Evolutionary conservation across 1,140 invertebrate genomes (phyloP).

Genomic region (Hylaeus anthracinus): DNA sequence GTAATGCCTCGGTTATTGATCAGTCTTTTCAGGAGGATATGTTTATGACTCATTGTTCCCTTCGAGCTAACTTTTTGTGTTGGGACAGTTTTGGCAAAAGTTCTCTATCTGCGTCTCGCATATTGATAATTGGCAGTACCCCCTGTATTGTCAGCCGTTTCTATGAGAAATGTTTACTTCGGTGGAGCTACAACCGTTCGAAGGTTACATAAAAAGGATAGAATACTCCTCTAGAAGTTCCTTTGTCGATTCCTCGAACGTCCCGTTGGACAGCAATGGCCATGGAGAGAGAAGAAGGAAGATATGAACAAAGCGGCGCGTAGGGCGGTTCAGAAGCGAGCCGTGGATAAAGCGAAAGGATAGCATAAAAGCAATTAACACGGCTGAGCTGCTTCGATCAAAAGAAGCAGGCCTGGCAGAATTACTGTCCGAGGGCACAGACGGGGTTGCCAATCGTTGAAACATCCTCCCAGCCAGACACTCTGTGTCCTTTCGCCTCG

Average conservation of each 20-base stretch:
- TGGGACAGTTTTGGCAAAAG: too few species aligned
- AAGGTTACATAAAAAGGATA: too few species aligned
- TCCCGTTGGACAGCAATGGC: not conserved
- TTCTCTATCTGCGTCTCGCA: too few species aligned
- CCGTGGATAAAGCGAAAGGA: conserved; percentile 11
- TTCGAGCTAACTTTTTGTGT: too few species aligned
- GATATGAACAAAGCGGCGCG: conserved; percentile 14
- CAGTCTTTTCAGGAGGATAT: too few species aligned
- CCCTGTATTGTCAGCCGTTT: too few species aligned
- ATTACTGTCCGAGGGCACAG: conserved; percentile 33
- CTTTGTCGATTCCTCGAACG: conserved; percentile 16
- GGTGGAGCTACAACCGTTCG: not conserved
- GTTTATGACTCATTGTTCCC: too few species aligned
- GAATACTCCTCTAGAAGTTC: not conserved
- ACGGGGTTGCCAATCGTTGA: conserved; percentile 8
- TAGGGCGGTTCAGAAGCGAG: not conserved
- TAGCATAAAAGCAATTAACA: conserved; percentile 48
- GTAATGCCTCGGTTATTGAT: too few species aligned
- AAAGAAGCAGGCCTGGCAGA: conserved; percentile 38
- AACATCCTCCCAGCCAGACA: not conserved
- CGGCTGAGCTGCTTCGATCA: conserved; percentile 48
- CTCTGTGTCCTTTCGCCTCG: not conserved
- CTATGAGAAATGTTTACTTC: too few species aligned
- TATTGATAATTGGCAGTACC: too few species aligned
- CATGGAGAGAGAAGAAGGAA: not conserved